Evolutionary conservation across 2,888 invertebrate species (phyloP).

Genomic region (Agrochola litura): DNA sequence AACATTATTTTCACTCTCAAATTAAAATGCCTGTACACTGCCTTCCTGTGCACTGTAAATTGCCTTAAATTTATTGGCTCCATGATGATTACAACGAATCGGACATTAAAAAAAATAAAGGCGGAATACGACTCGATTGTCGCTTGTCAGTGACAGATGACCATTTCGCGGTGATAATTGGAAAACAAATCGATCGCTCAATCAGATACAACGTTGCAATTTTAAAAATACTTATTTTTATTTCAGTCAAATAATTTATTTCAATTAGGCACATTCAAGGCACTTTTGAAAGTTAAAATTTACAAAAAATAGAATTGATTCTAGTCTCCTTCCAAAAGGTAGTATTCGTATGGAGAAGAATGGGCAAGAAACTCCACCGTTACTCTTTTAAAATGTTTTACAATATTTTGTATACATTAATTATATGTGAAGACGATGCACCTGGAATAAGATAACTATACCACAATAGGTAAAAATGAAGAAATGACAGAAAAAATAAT

Average conservation of each 20-base stretch:
- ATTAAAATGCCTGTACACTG: slow-evolving; percentile 18
- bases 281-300: too few relatives aligned
- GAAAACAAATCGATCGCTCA: slow-evolving; percentile 54
- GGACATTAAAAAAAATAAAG: slow-evolving; percentile 42
- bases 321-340: too few relatives aligned
- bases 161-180: slow-evolving; percentile 50
- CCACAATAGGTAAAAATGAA: too few relatives aligned
- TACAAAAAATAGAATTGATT: too few relatives aligned
- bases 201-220: slow-evolving; percentile 39
- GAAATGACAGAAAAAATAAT: too few relatives aligned
- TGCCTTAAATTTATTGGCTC: slow-evolving; percentile 39
- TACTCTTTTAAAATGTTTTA: too few relatives aligned
- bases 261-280: too few relatives aligned
- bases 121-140: slow-evolving; percentile 41
- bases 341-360: too few relatives aligned
- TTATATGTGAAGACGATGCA: too few relatives aligned
- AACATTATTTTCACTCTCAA: not conserved
- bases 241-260: not conserved
- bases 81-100: slow-evolving; percentile 50
- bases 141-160: slow-evolving; percentile 58
- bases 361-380: too few relatives aligned
- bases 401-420: too few relatives aligned
- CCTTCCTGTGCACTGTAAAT: slow-evolving; percentile 31
- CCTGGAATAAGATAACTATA: too few relatives aligned
- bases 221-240: slow-evolving; percentile 1